Conservation (phyloP, 37 sponge, comb jelly and placozoan genomes). For the Chondrosia reniformis region DNA sequence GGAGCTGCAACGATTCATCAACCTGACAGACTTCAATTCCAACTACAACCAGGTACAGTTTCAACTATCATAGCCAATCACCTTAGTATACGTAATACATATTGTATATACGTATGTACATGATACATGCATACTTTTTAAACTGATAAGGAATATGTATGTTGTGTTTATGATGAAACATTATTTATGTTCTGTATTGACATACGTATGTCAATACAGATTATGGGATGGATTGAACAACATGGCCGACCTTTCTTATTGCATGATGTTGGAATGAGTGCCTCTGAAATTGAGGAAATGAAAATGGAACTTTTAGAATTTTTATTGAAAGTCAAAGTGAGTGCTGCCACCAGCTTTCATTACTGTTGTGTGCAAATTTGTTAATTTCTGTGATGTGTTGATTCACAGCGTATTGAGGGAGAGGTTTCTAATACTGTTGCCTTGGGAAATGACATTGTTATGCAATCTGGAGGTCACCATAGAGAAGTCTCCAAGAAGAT, state of each 20-base stretch:
- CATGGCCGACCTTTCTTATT: slow-evolving; percentile 7
- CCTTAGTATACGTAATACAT: no score
- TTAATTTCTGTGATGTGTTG: not conserved
- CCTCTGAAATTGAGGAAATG: slow-evolving; percentile 3
- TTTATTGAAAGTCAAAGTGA: slow-evolving; percentile 8
- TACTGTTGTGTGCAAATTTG: no score
- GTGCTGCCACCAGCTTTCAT: no score
- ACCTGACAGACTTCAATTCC: not conserved
- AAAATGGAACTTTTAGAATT: slow-evolving; percentile 1
- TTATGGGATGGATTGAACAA: not conserved
- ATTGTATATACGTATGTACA: no score
- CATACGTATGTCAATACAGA: no score
- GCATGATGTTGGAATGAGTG: not conserved
- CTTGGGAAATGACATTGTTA: not conserved
- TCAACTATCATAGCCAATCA: no score
- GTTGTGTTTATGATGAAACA: no score
- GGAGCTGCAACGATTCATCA: not conserved
- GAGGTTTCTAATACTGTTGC: not conserved
- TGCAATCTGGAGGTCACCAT: not conserved
- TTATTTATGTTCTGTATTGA: no score
- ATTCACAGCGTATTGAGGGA: not conserved
- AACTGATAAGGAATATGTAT: no score
- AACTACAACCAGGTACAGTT: slow-evolving; percentile 13
- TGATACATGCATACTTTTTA: no score
- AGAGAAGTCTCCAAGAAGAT: not conserved